Base-by-base conservation (phyloP, 2,797 vertebrate species). In the Falco biarmicus region DNA sequence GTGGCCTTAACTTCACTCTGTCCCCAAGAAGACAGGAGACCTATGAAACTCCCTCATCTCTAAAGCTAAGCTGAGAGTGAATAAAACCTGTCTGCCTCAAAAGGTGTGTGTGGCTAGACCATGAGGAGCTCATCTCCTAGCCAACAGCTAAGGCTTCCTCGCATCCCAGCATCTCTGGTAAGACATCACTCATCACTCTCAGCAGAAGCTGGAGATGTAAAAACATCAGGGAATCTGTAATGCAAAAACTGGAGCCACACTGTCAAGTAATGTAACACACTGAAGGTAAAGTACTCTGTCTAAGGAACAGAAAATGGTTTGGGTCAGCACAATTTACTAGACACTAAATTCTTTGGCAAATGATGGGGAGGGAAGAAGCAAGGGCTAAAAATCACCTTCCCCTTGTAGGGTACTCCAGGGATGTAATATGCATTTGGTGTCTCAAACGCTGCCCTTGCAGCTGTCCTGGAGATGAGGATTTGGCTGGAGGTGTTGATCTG, bases 351-450 rank as follows among this genome's bases (percentile, higher is more conserved):
- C 31, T 32, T 63, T 64, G 11, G 53, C 9, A 93, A 95, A 80
- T 34, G 17, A 50, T 5, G 29, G 41, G 19, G 14, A 95, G 24
- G 1, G 2, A 83, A 84, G 64, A 87, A 68, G 34, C 22, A 41
- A 71, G 22, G 20, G 32, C 31, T 50, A 41, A 89, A 89, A 93
- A 88, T 85, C 84, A 98, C 97, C 97, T 98, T 98, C 6, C 97
- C 97, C 54, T 84, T 95, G 91, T 97, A 98, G 2, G 97, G 97
- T 48, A 98, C 95, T 89, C 89, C 97, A 70, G 97, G 97, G 69
- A 97, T 96, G 92, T 98, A 98, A 77, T 97, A 97, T 39, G 81
- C n/a, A 63, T 85, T 96, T 50, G 94, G 93, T 31, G 94, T 96
- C 87, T 98, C 98, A 76, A 98, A 98, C 24, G 87, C 68, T 76